Percentiles rank a stretch among this genome's conserved stretches.
Evolutionary conservation across 2,797 vertebrate species (phyloP).

Genomic region (Choloepus didactylus): DNA sequence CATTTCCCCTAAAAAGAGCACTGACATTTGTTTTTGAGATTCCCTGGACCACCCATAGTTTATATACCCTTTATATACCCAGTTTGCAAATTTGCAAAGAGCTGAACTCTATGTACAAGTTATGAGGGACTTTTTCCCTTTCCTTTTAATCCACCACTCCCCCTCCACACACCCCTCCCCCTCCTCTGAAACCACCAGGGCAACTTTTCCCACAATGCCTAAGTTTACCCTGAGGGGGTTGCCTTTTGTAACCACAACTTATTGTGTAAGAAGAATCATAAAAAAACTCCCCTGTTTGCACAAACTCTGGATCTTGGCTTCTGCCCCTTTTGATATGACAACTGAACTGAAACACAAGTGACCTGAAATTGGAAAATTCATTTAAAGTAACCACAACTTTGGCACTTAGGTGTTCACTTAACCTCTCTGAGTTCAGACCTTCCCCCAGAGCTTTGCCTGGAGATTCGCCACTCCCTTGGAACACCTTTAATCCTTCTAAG

Average conservation of each 20-base stretch:
- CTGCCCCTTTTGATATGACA: neutral
- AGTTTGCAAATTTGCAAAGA: neutral
- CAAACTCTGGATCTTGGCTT: neutral
- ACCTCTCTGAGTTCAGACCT: neutral
- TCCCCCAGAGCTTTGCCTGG: neutral
- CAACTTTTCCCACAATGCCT: neutral
- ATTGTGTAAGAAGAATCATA: neutral
- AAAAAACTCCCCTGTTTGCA: neutral
- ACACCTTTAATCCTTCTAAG: neutral
- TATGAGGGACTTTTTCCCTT: neutral
- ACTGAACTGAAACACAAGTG: too few relatives aligned
- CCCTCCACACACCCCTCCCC: too few relatives aligned
- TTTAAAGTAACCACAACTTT: neutral
- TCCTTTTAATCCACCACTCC: neutral
- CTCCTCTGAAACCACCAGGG: neutral
- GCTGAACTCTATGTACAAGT: neutral
- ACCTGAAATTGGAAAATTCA: neutral
- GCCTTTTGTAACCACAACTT: neutral
- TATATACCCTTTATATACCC: neutral
- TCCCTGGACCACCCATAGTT: neutral
- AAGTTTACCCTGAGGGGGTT: neutral
- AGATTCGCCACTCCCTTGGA: neutral
- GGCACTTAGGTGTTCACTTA: neutral
- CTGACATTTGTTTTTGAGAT: neutral
- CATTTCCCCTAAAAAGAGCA: neutral